Percentiles rank a stretch among this genome's conserved stretches.
Evolutionary conservation across 1,140 invertebrate species (phyloP).

Genomic region (Dinoponera quadriceps): DNA sequence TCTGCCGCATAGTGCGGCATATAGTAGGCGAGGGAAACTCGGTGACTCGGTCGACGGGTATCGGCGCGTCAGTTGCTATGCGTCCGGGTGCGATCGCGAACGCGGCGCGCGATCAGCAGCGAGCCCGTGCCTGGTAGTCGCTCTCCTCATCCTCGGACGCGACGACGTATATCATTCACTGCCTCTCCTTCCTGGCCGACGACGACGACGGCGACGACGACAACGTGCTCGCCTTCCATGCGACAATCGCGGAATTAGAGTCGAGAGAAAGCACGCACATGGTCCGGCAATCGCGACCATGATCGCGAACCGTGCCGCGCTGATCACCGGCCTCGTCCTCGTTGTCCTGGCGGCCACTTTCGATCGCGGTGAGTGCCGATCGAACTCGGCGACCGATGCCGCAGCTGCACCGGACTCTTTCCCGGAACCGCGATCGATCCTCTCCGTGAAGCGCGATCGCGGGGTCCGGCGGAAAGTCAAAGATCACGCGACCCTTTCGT

Average conservation of each 20-base stretch:
- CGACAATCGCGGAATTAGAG: constrained; percentile 41
- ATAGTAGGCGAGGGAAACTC: constrained; percentile 46
- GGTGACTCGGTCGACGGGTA: constrained; percentile 39
- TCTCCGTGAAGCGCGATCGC: background rate
- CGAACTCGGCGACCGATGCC: background rate
- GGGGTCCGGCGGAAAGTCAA: background rate
- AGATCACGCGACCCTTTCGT: background rate
- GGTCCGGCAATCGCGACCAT: constrained; percentile 72
- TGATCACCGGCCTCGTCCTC: constrained; percentile 68
- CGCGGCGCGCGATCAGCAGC: constrained; percentile 41
- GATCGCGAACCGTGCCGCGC: constrained; percentile 68
- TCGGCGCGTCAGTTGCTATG: constrained; percentile 68
- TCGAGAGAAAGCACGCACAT: constrained; percentile 62
- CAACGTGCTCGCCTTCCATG: constrained; percentile 33
- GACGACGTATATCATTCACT: constrained; percentile 5
- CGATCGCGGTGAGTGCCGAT: constrained; percentile 68
- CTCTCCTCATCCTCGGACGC: background rate
- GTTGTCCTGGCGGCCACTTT: constrained; percentile 64
- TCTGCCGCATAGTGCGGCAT: constrained; percentile 74
- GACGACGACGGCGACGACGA: constrained; percentile 17
- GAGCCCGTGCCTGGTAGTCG: constrained; percentile 13
- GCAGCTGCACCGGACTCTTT: background rate
- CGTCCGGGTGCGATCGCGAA: constrained; percentile 65
- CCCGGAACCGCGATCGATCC: background rate
- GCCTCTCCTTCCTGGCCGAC: constrained; percentile 2